Conservation (phyloP, 2,888 invertebrate species). For the Coelinius sp. region DNA sequence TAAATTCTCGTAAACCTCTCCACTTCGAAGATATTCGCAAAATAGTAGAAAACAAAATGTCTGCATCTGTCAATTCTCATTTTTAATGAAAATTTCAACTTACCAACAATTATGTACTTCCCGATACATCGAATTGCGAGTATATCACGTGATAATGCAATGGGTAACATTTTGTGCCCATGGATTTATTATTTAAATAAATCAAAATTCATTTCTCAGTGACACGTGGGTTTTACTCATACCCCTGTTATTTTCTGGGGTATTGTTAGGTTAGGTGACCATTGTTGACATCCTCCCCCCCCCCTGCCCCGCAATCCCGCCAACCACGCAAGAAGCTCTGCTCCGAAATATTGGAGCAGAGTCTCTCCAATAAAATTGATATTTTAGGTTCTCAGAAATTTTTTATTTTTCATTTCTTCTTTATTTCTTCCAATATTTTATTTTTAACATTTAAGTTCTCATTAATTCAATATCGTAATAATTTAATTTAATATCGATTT, state of each 20-base stretch:
- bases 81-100: conserved; percentile 37
- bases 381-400: no score
- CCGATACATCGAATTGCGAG: conserved; percentile 57
- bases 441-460: no score
- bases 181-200: not conserved
- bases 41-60: not conserved
- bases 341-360: no score
- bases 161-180: conserved; percentile 39
- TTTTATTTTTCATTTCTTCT: no score
- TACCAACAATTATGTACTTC: conserved; percentile 60
- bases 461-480: no score
- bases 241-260: not conserved
- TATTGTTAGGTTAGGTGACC: not conserved
- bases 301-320: no score
- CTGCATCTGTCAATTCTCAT: not conserved
- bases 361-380: no score
- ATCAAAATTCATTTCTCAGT: not conserved
- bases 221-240: not conserved
- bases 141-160: conserved; percentile 56
- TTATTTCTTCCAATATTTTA: no score
- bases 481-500: no score
- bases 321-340: no score
- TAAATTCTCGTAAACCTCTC: not conserved
- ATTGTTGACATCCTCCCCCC: not conserved
- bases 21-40: not conserved